These are phyloP conservation scores for zebrafish (Danio rerio) DNA, from an alignment of 2,113 vertebrate species.

Conservation along the genomic window DNA sequence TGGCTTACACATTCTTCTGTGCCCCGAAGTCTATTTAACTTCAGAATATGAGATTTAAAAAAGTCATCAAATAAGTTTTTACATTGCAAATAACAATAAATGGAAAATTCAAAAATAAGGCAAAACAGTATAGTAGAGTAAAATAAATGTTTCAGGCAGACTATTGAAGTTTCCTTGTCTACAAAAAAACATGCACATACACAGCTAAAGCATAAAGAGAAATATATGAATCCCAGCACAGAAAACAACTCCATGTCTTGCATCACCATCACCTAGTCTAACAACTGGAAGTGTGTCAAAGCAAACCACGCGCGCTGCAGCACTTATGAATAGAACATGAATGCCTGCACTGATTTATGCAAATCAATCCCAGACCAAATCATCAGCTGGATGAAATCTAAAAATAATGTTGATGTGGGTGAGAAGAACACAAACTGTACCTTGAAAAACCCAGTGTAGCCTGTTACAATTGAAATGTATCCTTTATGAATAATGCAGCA, in stretches of 20 bases:
- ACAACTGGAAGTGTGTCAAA: slow-evolving; percentile 12
- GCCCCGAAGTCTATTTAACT: too few species aligned
- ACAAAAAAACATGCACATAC: too few species aligned
- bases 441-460: background rate
- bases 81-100: too few species aligned
- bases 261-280: background rate
- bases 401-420: slow-evolving; percentile 3
- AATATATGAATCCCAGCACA: too few species aligned
- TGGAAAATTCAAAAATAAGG: too few species aligned
- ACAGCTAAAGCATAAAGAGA: too few species aligned
- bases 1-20: too few species aligned
- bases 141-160: too few species aligned
- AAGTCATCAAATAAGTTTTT: too few species aligned
- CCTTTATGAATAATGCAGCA: background rate
- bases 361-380: slow-evolving; percentile 24
- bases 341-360: slow-evolving; percentile 16
- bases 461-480: background rate
- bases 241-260: background rate
- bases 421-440: background rate
- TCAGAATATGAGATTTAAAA: too few species aligned
- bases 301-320: slow-evolving; percentile 3
- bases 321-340: slow-evolving; percentile 10
- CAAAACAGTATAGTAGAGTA: too few species aligned
- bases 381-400: slow-evolving; percentile 3
- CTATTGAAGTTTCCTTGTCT: too few species aligned